phyloP scores from a whole-genome alignment of 2,888 invertebrate species.

The Eristalinus aeneus region DNA sequence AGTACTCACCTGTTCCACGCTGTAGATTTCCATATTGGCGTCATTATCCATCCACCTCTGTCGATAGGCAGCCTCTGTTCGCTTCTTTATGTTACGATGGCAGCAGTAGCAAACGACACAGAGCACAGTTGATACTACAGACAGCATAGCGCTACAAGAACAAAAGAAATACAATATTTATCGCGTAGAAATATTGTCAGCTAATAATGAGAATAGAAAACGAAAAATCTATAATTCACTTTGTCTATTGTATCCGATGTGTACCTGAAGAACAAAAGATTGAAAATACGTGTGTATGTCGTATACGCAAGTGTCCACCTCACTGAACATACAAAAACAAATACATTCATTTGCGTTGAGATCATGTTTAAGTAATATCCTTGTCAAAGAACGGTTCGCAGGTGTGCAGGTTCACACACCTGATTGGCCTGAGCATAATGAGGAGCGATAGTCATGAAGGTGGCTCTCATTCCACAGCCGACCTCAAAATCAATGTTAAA shows the following conservation, averaged over 20 bases:
- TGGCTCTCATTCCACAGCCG: background rate
- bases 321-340: background rate
- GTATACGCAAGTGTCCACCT: background rate
- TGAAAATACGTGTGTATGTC: background rate
- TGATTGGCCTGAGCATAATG: background rate
- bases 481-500: conserved; percentile 1
- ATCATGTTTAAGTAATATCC: background rate
- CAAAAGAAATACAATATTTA: conserved; percentile 49
- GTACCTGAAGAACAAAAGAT: conserved; percentile 36
- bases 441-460: background rate
- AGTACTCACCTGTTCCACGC: conserved; percentile 79
- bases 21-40: conserved; percentile 81
- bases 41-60: conserved; percentile 80
- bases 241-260: conserved; percentile 3
- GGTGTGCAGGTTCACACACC: conserved; percentile 45
- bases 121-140: conserved; percentile 88
- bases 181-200: conserved; percentile 23
- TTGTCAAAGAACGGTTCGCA: conserved; percentile 33
- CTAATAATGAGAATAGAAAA: conserved; percentile 26
- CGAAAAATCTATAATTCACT: conserved; percentile 46
- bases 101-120: conserved; percentile 89
- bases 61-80: conserved; percentile 79
- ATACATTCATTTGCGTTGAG: background rate
- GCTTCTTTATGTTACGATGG: conserved; percentile 80
- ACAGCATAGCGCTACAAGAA: conserved; percentile 87